Evolutionary conservation across 2,888 invertebrate species (phyloP), one percentile per base, ranked within the genome.

Genomic region (Plusia festucae): DNA sequence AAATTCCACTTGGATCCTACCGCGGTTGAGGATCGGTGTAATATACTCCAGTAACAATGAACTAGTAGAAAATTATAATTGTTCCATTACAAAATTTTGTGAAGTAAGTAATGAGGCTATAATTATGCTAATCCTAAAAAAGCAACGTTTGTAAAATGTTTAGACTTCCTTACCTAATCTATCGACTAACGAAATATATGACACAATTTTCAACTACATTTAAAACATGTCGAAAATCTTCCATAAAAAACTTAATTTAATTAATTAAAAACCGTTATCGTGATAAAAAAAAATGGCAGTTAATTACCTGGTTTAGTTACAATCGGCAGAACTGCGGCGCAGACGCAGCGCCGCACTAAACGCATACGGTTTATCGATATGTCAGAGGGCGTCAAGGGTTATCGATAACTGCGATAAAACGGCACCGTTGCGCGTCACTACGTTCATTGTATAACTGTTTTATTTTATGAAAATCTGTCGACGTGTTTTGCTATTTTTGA

Each of bases 331-430:
- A 72, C 51, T 70, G 72, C 73, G 73, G 77, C 73, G 71, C 70
- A 75, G 68, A 75, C 82, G 87, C 82, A 82, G 77, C 79, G 81
- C 78, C 82, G 84, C 83, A 82, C 75, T 78, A 73, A 78, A 82
- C 83, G 78, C 72, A 78, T 65, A 69, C 61, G 75, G 87, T 85
- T 90, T 92, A 92, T 91, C 92, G 87, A 76, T 16, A 73, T 86
- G 82, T 87, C 88, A 85, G 73, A 84, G 89, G 86, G 78, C 88
- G 86, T 80, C 80, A 81, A 78, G 88, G 91, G 92, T 91, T 91
- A 90, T 90, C 92, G 88, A 87, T 82, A 82, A 60, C 53, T 61
- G 62, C 85, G 90, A 90, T 91, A 89, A 71, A 72, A 73, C 74
- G 81, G 68, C 73, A 74, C 72, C 83, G 80, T 71, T 83, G 87